Base-by-base conservation (phyloP, 2,113 vertebrate genomes). In the Empidonax alnorum region DNA sequence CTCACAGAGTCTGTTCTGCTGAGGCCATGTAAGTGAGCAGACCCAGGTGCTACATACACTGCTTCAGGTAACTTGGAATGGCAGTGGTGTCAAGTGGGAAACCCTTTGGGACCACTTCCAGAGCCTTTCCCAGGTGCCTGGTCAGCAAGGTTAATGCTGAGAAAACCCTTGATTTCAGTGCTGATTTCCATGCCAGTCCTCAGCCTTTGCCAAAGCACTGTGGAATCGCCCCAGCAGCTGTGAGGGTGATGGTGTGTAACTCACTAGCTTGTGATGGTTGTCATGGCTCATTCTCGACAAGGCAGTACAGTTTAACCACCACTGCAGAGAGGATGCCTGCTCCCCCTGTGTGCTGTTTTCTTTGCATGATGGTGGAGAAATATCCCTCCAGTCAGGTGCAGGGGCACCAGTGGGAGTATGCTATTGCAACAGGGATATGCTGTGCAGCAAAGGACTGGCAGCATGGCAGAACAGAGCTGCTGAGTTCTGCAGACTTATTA, bases 261-360 rank as follows among this genome's bases (percentile, higher is more conserved):
- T 4, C 12, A 10, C 9, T 15, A 20, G 4, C 17, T 93, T 0
- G 0, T 62, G 21, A 3, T 58, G 47, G 22, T 55, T 46, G 7
- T 42, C 50, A 47, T 39, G 77, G n/a, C 55, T 89, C 1, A 2
- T 46, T 87, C 7, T 37, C 4, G 0, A 17, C 44, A 77, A 87
- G 46, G 19, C 61, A 81, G 24, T 37, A 7, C 10, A 2, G 0
- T 80, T 76, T 72, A 68, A 62, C 33, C 13, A 30, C 9, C 21
- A 25, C 44, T 59, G 44, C 33, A 63, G 20, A 17, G 30, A 13
- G 14, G 5, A 24, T 76, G 33, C 49, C 21, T 42, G 23, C 62
- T 67, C 21, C 22, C 19, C 14, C 12, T 58, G 8, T 2, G 4
- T 72, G 35, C 44, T 55, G 14, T 55, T 94, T 67, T 37, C 28